Conservation (phyloP, 2,888 invertebrate species). For the Nebria salina region DNA sequence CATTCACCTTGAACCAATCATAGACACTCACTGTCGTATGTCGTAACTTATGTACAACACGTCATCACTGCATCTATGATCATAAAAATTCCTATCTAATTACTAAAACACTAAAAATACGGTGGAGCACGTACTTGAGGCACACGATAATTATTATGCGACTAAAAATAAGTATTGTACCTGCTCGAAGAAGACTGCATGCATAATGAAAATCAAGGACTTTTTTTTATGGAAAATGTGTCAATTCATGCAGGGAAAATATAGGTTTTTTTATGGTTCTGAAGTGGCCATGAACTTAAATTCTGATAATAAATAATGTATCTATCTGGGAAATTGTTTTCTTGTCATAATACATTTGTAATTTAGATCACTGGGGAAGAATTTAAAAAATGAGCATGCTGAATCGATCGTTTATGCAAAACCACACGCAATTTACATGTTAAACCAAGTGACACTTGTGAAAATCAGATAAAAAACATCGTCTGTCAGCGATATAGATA, state of each 20-base stretch:
- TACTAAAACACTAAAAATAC: background rate
- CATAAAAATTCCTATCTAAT: background rate
- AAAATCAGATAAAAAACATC: constrained; percentile 1
- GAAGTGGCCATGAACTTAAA: no score
- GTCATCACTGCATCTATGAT: background rate
- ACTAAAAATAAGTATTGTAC: background rate
- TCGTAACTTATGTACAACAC: background rate
- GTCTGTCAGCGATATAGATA: background rate
- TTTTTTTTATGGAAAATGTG: background rate
- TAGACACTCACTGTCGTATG: background rate
- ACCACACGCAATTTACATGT: constrained; percentile 10
- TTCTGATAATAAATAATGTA: no score
- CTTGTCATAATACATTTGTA: no score
- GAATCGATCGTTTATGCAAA: background rate
- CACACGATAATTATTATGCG: background rate
- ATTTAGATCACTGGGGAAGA: background rate
- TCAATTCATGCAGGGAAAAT: no score
- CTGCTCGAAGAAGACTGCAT: background rate
- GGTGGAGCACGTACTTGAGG: background rate
- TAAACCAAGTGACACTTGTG: constrained; percentile 15
- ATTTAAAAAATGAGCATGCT: background rate
- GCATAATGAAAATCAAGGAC: background rate
- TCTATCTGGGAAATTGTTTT: no score
- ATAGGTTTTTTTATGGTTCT: no score
- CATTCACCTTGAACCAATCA: background rate